Percentiles rank a stretch among this genome's conserved stretches.
Conservation (phyloP, 2,888 invertebrate species). For the Drosophila atroscutellata region DNA sequence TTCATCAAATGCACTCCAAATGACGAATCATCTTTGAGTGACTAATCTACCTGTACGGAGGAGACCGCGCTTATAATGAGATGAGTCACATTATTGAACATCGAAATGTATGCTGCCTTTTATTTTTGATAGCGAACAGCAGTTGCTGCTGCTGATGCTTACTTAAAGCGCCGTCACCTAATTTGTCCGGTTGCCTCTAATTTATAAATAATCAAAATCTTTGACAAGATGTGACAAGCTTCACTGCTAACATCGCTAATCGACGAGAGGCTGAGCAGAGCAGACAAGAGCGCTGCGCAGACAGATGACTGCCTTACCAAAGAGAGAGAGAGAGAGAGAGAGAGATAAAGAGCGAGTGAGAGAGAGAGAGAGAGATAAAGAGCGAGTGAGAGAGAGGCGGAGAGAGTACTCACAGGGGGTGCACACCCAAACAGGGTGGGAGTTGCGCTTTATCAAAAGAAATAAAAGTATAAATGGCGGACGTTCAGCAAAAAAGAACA, state of each 20-base stretch:
- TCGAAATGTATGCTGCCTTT: constrained; percentile 9
- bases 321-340: constrained; percentile 8
- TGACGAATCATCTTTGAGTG: constrained; percentile 50
- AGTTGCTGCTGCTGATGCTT: not conserved
- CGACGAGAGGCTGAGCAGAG: constrained; percentile 19
- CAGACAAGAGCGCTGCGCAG: constrained; percentile 23
- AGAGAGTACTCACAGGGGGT: constrained; percentile 31
- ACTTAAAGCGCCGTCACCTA: constrained; percentile 24
- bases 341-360: constrained; percentile 6
- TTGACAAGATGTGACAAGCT: constrained; percentile 16
- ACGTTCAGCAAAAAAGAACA: constrained; percentile 20
- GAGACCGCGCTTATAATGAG: constrained; percentile 6
- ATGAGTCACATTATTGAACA: constrained; percentile 44
- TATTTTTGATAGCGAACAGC: constrained; percentile 24
- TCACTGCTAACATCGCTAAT: not conserved
- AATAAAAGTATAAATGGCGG: constrained; percentile 73
- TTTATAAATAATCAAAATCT: constrained; percentile 44
- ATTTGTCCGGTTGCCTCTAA: constrained; percentile 37
- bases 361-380: not conserved
- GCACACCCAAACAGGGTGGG: constrained; percentile 60
- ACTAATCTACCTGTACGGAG: constrained; percentile 51
- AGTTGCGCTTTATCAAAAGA: constrained; percentile 69
- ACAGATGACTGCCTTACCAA: constrained; percentile 9
- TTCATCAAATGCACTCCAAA: constrained; percentile 49
- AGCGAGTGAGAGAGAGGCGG: constrained; percentile 13